A percentile compares a stretch with the other conserved stretches of the same genome.
Evolutionary conservation across 2,797 vertebrate genomes (phyloP).

Genomic region (Phoeniculus purpureus): DNA sequence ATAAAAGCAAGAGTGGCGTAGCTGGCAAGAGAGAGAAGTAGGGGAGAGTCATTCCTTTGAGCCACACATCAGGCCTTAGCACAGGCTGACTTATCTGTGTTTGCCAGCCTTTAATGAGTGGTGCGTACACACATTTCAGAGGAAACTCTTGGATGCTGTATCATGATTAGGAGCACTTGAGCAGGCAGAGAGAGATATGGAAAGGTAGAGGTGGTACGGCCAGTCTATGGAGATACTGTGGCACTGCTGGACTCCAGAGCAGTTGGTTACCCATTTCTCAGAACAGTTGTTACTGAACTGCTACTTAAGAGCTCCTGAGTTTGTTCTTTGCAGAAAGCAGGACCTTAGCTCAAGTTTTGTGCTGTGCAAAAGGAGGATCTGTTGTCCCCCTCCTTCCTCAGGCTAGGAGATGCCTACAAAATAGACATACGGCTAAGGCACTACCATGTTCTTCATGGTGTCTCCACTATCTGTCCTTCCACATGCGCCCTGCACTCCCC

Average conservation of each 20-base stretch:
- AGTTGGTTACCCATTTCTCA: not conserved
- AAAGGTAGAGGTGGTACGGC: not conserved
- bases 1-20: not conserved
- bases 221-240: not conserved
- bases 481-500: not conserved
- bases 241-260: not conserved
- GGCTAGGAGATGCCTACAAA: not conserved
- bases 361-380: not conserved
- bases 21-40: not conserved
- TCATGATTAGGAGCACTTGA: not conserved
- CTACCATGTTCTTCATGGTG: not conserved
- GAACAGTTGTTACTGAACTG: not conserved
- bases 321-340: not conserved
- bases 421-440: not conserved
- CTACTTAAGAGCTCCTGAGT: not conserved
- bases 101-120: not conserved
- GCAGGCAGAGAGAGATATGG: not conserved
- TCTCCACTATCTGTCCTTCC: not conserved
- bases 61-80: not conserved
- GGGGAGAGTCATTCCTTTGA: not conserved
- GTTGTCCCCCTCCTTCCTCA: not conserved
- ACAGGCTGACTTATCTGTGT: not conserved
- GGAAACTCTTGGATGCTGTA: not conserved
- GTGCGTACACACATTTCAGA: not conserved
- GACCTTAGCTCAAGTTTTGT: not conserved